Evolutionary conservation across 2,113 vertebrate genomes (phyloP).

Genomic region (Pitta sordida): DNA sequence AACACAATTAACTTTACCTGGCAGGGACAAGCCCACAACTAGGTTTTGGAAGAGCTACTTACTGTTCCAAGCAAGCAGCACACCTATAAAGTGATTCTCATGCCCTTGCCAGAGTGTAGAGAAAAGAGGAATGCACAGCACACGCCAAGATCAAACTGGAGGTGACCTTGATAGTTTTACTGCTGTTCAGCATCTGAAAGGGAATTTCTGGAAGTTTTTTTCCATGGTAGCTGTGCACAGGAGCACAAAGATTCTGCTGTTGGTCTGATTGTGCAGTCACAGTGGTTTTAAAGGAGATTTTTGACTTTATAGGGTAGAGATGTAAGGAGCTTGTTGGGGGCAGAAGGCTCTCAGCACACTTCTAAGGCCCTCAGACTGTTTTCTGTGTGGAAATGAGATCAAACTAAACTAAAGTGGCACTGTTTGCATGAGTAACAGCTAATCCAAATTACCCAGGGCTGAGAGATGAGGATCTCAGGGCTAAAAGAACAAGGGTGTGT

Average conservation of each 20-base stretch:
- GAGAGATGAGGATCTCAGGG: background rate
- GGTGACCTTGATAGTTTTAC: background rate
- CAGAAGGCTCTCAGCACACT: background rate
- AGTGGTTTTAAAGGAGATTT: background rate
- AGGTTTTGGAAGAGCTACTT: background rate
- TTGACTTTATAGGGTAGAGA: background rate
- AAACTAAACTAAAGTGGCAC: background rate
- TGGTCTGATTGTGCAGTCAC: background rate
- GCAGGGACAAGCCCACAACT: background rate
- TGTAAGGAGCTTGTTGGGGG: background rate
- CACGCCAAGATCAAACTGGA: background rate
- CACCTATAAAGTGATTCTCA: background rate
- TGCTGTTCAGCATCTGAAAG: background rate
- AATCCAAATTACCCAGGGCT: background rate
- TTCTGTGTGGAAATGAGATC: background rate
- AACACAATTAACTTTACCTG: background rate
- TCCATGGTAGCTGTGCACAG: background rate
- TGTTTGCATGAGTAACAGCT: background rate
- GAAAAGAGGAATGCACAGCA: background rate
- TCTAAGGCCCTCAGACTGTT: background rate
- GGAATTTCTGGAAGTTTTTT: background rate
- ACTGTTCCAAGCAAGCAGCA: background rate
- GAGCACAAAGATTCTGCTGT: background rate
- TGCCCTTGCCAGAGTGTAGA: background rate
- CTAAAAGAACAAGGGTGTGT: conserved; percentile 4